Evolutionary conservation across 1,140 invertebrate genomes (phyloP), one percentile per base, ranked within the genome.

Genomic region (Lepidurus apus): DNA sequence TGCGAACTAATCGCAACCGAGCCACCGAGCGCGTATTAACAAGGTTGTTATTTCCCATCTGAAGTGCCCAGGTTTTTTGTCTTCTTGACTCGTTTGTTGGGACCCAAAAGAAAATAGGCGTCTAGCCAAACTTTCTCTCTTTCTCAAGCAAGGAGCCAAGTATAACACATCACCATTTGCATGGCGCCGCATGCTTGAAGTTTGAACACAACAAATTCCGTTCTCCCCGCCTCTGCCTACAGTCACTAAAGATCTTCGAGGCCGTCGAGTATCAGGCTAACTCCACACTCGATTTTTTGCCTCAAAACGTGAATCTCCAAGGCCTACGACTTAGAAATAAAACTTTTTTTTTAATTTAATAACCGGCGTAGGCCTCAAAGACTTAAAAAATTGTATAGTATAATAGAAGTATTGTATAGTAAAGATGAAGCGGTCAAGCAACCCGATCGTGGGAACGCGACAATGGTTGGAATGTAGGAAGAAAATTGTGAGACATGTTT

Each of bases 361-460:
- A n/a, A n/a, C n/a, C n/a, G n/a, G n/a, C n/a, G n/a, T n/a, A n/a
- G n/a, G n/a, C n/a, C n/a, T n/a, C n/a, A n/a, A n/a, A 34, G 34
- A 34, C 34, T 34, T 34, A 3, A 34, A 1, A 34, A 3, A 34
- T 34, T 2, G 26, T 34, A 34, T 34, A 34, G 26, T 34, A 34
- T 1, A 34, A 2, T 34, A 34, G 26, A 34, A 34, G 26, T 34
- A 34, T 34, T 34, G 26, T 34, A 34, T 13, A 53, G 47, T 65
- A 65, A n/a, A n/a, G 53, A 65, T 65, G 6, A 65, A 65, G 53
- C 53, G 53, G 53, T 65, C 53, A 65, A 65, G 53, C 53, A 65
- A 65, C 53, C 53, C 53, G 8, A 21, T 65, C 53, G 7, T 65
- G 53, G 53, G 53, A 65, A 65, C 21, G 53, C 53, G 53, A 21